Evolutionary conservation across 2,888 invertebrate genomes (phyloP), one percentile per base, ranked within the genome.

Genomic region (Pyrrhosoma nymphula): DNA sequence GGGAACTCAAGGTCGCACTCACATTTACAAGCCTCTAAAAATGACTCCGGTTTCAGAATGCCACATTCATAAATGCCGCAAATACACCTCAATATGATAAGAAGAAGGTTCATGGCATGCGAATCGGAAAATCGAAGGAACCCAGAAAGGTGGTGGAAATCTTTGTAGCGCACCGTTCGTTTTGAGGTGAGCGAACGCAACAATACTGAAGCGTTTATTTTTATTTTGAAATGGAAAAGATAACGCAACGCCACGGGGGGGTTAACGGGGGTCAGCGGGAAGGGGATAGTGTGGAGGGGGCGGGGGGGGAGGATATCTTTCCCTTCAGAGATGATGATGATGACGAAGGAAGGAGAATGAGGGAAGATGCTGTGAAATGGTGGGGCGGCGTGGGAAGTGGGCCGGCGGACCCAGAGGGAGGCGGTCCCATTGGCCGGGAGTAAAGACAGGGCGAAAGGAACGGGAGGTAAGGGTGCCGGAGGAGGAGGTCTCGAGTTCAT

Each of bases 341-440:
- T 39, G 23, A 63, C 39, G 23, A 91, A 23, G 39, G 30, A 56
- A 35, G 90, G 26, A 56, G 47, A 89, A 4, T 18, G 55, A 56
- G 18, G 90, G 90, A 56, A 30, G 90, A 56, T n/a, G 56, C 14
- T n/a, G 23, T 26, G 26, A 23, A 47, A 55, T 26, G 90, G 90
- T 12, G n/a, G 10, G 39, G 26, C 2, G 88, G 88, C 16, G 39
- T 4, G 39, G 16, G 35, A 75, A 75, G 30, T 23, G 0, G 30
- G 75, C 26, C 23, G 75, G 75, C 18, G 23, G 75, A 75, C 10
- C 10, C 26, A 75, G 75, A 75, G 75, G 12, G 23, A 55, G 55
- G 90, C 47, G 39, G 90, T n/a, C 47, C 47, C 47, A 90, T 90
- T 56, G 90, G 90, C 90, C 90, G 55, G 26, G 90, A 56, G 90